phyloP scores from a whole-genome alignment of 2,888 invertebrate genomes.

The Heliconius ismenius region DNA sequence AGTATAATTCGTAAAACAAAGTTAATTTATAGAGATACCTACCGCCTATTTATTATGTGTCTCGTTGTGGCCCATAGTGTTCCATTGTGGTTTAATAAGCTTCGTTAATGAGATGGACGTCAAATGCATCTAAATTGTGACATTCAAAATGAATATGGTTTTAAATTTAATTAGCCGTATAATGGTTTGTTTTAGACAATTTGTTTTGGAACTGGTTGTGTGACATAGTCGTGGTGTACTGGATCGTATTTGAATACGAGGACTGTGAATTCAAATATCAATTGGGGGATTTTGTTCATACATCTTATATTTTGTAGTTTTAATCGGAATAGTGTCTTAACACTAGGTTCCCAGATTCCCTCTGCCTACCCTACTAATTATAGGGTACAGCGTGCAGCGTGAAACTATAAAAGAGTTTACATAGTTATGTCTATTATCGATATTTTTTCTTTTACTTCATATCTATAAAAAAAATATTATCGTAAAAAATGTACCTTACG shows the following conservation, averaged over 20 bases:
- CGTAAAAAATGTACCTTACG: too few relatives aligned
- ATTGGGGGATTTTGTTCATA: not conserved
- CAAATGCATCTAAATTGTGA: conserved; percentile 26
- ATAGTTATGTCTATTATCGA: too few relatives aligned
- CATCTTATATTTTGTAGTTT: too few relatives aligned
- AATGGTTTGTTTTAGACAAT: conserved; percentile 10
- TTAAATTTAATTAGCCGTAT: conserved; percentile 13
- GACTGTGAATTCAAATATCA: not conserved
- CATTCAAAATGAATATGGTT: conserved; percentile 1
- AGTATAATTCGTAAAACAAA: conserved; percentile 11
- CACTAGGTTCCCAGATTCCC: too few relatives aligned
- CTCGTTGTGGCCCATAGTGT: not conserved
- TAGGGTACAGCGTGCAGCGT: too few relatives aligned
- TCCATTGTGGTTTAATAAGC: conserved; percentile 24
- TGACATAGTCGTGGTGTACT: not conserved
- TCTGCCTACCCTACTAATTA: too few relatives aligned
- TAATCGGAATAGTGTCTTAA: too few relatives aligned
- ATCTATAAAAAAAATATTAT: too few relatives aligned
- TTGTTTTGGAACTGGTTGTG: not conserved
- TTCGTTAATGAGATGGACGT: conserved; percentile 27
- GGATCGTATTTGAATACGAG: not conserved
- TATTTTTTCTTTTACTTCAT: too few relatives aligned
- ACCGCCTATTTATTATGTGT: conserved; percentile 25
- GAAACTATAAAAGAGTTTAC: too few relatives aligned
- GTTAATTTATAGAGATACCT: conserved; percentile 22